These are phyloP conservation scores for Cliona cf. orientalis DNA, from an alignment of 37 sponge, comb jelly and placozoan species.

Conservation along the genomic window DNA sequence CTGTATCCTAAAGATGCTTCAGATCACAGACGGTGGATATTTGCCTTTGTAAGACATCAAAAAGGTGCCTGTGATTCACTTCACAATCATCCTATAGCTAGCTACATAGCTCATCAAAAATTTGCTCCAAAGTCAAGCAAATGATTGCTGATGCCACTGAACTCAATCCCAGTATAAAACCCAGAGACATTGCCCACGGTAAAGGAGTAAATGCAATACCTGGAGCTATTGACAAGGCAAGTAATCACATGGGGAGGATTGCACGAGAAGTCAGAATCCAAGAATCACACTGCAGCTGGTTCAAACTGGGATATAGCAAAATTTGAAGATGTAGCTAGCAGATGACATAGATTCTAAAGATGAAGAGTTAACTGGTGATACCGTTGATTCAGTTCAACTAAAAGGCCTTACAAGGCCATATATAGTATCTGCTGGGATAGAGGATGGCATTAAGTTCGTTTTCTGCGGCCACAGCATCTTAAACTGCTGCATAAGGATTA, in stretches of 20 bases:
- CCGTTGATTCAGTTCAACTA: no score
- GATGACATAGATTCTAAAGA: no score
- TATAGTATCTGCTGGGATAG: no score
- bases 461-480: no score
- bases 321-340: slow-evolving; percentile 1
- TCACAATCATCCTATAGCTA: slow-evolving; percentile 26
- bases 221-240: slow-evolving; percentile 34
- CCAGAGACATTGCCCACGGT: slow-evolving; percentile 28
- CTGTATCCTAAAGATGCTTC: not conserved
- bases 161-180: slow-evolving; percentile 20
- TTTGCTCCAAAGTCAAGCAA: slow-evolving; percentile 5
- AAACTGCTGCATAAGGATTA: no score
- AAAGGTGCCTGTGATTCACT: not conserved
- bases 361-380: no score
- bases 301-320: not conserved
- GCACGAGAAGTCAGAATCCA: slow-evolving; percentile 22
- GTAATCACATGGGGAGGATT: slow-evolving; percentile 29
- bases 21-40: slow-evolving; percentile 23
- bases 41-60: slow-evolving; percentile 20
- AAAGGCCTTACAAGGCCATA: no score
- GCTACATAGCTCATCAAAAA: slow-evolving; percentile 18
- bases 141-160: not conserved
- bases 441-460: no score
- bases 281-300: not conserved
- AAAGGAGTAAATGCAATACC: slow-evolving; percentile 24